Evolutionary conservation across 2,797 vertebrate genomes (phyloP), one percentile per base, ranked within the genome.

Genomic region (Chrosomus eos): DNA sequence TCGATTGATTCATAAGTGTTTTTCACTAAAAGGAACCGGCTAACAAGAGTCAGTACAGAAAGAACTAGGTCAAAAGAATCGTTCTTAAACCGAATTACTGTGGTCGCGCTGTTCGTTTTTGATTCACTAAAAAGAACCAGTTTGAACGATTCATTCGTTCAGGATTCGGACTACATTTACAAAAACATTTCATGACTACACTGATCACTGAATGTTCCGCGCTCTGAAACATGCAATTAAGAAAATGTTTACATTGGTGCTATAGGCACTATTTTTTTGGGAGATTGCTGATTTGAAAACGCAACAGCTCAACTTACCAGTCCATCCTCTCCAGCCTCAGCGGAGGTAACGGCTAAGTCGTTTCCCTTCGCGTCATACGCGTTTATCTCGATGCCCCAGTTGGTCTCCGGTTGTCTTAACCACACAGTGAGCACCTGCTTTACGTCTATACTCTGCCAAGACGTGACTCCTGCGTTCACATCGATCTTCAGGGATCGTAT

Each of bases 361-460:
- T 94, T 96, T 85, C 97, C 97, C 82, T 95, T 96, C 86, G 95
- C 95, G 93, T 99, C 98, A 82, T 96, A 95, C 87, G 98, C 98
- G 92, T 98, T 99, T 90, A 99, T 98, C 95, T 98, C 96, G 92
- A 99, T 98, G 91, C 98, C 98, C 96, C 97, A 96, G 95, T 99
- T 99, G 93, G 97, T 97, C 95, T 99, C 97, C 67, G 98, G 98
- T 93, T 99, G 97, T 94, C 97, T 96, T 93, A 99, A 96, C 98
- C 98, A 99, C 90, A 97, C 97, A 76, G 95, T 95, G 93, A 99
- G 83, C 91, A 99, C 97, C 90, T 97, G 97, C 91, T 99, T 99
- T 93, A 99, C 97, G 90, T 99, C 98, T 86, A 99, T 98, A 82
- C 98, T 99, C 89, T 99, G 97, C 98, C 98, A 99, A 84, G 97